Conservation (phyloP, 2,113 vertebrate species). For the Cavia aperea region DNA sequence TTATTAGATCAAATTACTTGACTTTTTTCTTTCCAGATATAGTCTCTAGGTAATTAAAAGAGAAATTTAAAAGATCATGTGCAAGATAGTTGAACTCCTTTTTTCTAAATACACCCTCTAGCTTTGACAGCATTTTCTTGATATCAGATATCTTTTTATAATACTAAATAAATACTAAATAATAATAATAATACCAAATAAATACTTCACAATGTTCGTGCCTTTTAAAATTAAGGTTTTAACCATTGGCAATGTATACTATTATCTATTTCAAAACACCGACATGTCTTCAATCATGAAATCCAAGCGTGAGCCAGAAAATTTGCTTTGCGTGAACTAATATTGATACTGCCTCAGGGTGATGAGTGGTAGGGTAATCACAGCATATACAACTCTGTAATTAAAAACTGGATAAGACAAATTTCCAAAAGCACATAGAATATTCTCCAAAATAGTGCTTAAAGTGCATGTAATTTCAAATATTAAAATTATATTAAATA, state of each 20-base stretch:
- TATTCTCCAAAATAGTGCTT: not conserved
- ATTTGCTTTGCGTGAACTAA: not conserved
- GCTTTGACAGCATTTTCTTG: not conserved
- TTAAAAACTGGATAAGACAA: not conserved
- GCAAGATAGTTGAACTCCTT: not conserved
- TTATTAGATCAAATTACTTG: not conserved
- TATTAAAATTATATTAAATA: not conserved
- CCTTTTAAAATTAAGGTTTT: not conserved
- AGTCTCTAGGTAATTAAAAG: not conserved
- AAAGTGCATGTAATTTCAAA: not conserved
- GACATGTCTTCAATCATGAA: not conserved
- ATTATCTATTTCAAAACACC: not conserved
- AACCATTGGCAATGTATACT: not conserved
- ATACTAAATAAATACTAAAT: too few species aligned
- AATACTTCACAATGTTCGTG: not conserved
- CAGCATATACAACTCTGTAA: too few species aligned
- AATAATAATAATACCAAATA: too few species aligned
- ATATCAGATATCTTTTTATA: too few species aligned
- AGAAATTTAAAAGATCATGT: not conserved
- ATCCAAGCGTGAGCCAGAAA: not conserved
- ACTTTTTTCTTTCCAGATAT: not conserved
- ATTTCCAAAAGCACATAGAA: not conserved
- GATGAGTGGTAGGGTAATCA: too few species aligned
- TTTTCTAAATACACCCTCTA: not conserved
- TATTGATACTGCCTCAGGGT: not conserved